These are phyloP conservation scores for Lycophotia porphyrea DNA, from an alignment of 2,888 invertebrate genomes.

Conservation along the genomic window DNA sequence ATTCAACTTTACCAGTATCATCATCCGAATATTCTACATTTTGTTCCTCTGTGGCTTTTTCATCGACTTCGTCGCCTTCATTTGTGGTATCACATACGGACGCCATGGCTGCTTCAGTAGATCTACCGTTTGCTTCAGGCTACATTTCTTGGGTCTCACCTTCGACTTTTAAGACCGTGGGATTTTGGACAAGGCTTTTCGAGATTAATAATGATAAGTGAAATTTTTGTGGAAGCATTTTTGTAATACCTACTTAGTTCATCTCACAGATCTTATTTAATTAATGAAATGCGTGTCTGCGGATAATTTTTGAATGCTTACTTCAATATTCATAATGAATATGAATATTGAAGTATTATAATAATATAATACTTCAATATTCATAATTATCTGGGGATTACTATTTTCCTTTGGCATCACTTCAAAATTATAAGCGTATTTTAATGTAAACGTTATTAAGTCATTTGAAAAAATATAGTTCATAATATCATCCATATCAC, in stretches of 20 bases:
- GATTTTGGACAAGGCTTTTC: conserved; percentile 77
- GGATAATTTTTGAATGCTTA: conserved; percentile 2
- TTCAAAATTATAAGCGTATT: neutral
- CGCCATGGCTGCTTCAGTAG: conserved; percentile 86
- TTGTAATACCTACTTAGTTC: conserved; percentile 27
- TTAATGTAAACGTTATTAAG: neutral
- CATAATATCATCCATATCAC: neutral
- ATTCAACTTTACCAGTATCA: conserved; percentile 70
- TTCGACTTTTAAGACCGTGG: conserved; percentile 87
- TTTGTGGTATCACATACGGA: conserved; percentile 76
- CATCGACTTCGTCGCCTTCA: conserved; percentile 66
- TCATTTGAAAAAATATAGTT: neutral
- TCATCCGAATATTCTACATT: conserved; percentile 51
- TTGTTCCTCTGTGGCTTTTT: conserved; percentile 77
- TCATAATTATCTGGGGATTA: neutral
- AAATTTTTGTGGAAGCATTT: conserved; percentile 56
- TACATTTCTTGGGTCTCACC: conserved; percentile 84
- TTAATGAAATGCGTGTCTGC: conserved; percentile 6
- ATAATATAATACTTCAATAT: too few relatives aligned
- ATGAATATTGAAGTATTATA: too few relatives aligned
- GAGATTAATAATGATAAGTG: conserved; percentile 82
- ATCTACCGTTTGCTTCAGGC: conserved; percentile 89
- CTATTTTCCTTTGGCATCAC: neutral
- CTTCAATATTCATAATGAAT: neutral
- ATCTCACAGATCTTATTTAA: conserved; percentile 8